Evolutionary conservation across 2,888 invertebrate species (phyloP).

Genomic region (Micropterix aruncella): DNA sequence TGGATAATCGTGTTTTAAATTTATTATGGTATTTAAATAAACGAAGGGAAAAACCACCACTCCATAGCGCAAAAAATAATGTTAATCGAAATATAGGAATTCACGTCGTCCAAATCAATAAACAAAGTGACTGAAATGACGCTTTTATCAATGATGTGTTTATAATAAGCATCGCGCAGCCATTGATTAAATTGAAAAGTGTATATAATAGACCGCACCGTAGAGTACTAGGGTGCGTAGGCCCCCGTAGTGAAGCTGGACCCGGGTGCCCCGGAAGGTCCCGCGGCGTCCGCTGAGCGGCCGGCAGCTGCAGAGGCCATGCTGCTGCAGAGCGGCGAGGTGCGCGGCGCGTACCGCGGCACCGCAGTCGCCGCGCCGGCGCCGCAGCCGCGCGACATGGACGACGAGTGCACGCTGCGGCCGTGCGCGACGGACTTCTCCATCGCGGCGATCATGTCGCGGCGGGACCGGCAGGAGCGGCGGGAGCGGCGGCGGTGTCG

Average conservation of each 20-base stretch:
- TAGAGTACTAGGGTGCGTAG: too few relatives aligned
- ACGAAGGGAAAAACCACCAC: too few relatives aligned
- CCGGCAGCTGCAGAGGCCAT: conserved; percentile 30
- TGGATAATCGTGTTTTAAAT: too few relatives aligned
- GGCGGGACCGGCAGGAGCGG: conserved; percentile 46
- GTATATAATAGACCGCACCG: too few relatives aligned
- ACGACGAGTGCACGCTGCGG: conserved; percentile 54
- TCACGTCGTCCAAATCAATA: too few relatives aligned
- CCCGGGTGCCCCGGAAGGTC: conserved; percentile 27
- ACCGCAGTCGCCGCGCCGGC: conserved; percentile 28
- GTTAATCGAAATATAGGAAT: too few relatives aligned
- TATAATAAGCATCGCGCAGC: too few relatives aligned
- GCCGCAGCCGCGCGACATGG: conserved; percentile 40
- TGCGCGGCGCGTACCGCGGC: conserved; percentile 24
- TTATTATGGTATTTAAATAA: too few relatives aligned
- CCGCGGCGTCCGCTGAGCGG: conserved; percentile 15
- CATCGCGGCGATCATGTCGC: conserved; percentile 87
- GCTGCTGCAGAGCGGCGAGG: conserved; percentile 45
- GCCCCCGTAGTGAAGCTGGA: conserved; percentile 40
- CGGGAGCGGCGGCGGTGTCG: conserved; percentile 45
- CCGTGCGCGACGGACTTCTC: conserved; percentile 91
- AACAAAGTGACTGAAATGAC: too few relatives aligned
- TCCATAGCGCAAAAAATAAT: too few relatives aligned
- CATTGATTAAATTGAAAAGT: too few relatives aligned
- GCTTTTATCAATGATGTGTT: too few relatives aligned